A percentile compares a stretch with the other conserved stretches of the same genome.
phyloP scores from a whole-genome alignment of 2,797 vertebrate genomes.

The Heteromormyrus szaboi region DNA sequence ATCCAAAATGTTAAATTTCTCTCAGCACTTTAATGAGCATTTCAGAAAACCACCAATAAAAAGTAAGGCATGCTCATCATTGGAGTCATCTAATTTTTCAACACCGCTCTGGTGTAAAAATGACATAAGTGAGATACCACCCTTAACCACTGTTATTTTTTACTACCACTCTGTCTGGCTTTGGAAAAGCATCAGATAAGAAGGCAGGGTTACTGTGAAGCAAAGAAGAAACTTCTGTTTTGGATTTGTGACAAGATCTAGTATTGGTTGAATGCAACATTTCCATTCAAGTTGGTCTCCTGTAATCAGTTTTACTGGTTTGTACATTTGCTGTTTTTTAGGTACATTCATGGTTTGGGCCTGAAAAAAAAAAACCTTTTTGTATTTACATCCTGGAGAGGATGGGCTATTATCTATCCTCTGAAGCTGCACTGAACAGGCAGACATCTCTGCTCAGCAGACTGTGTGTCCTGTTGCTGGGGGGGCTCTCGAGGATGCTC shows the following conservation, averaged over 20 bases:
- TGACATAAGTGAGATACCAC: neutral
- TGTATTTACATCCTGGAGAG: neutral
- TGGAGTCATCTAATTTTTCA: neutral
- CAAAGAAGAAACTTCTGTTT: neutral
- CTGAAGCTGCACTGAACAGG: neutral
- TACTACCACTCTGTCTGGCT: neutral
- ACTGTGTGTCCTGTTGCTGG: neutral
- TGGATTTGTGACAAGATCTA: neutral
- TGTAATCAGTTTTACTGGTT: neutral
- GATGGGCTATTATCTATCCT: neutral
- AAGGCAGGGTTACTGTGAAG: neutral
- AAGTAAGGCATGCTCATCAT: neutral
- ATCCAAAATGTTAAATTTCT: neutral
- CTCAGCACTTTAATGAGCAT: neutral
- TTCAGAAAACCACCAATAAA: neutral
- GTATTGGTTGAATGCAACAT: neutral
- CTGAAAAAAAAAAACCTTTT: neutral
- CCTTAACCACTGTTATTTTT: neutral
- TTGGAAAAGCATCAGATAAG: neutral
- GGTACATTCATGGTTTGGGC: neutral
- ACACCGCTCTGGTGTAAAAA: neutral
- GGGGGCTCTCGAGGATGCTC: neutral
- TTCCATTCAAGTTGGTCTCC: neutral
- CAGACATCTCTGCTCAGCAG: conserved; percentile 18
- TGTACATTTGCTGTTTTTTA: neutral